Conservation (phyloP, 2,888 invertebrate species). For the Spisula solida region DNA sequence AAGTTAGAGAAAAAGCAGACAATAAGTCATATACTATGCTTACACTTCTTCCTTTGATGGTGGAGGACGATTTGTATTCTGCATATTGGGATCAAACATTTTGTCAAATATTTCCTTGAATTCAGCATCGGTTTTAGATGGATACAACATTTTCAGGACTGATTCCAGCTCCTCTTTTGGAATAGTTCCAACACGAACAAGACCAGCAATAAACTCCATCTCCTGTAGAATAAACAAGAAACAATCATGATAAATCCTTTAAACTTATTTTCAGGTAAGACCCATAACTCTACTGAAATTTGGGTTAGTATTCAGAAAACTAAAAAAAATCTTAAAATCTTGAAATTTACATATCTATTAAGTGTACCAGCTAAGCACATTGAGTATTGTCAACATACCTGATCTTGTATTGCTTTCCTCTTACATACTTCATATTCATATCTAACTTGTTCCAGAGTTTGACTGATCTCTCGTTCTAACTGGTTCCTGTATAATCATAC, state of each 20-base stretch:
- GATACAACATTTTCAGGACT: constrained; percentile 84
- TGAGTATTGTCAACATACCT: constrained; percentile 74
- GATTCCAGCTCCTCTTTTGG: constrained; percentile 80
- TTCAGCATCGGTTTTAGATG: constrained; percentile 81
- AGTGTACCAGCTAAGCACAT: too few relatives aligned
- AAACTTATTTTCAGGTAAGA: too few relatives aligned
- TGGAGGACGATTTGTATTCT: not conserved
- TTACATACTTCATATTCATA: constrained; percentile 83
- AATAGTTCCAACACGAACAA: constrained; percentile 84
- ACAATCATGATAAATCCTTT: too few relatives aligned
- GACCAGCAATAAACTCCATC: constrained; percentile 84
- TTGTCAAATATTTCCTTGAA: constrained; percentile 78
- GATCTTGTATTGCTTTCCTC: constrained; percentile 81
- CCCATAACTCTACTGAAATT: too few relatives aligned
- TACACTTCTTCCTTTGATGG: constrained; percentile 47
- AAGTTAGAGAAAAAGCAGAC: too few relatives aligned
- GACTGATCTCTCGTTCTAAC: constrained; percentile 84
- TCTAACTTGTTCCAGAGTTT: constrained; percentile 83
- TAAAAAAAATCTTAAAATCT: too few relatives aligned
- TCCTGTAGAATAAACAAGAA: constrained; percentile 76
- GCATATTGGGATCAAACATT: constrained; percentile 76
- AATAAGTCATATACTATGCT: not conserved
- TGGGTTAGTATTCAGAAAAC: too few relatives aligned
- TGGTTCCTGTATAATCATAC: constrained; percentile 79
- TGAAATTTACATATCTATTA: too few relatives aligned